phyloP scores from a whole-genome alignment of 2,113 vertebrate species.

The Lonchura striata region DNA sequence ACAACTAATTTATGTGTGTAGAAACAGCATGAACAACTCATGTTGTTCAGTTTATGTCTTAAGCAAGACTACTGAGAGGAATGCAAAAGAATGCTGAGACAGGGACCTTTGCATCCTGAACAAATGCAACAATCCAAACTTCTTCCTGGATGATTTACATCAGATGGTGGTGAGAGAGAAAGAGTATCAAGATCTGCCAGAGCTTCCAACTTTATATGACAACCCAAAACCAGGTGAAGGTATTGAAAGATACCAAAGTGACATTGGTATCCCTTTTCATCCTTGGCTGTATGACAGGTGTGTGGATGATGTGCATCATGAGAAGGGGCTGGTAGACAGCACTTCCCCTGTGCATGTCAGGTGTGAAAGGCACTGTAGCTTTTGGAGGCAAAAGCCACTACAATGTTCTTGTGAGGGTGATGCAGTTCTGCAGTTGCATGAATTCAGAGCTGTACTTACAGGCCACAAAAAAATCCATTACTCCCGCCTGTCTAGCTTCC shows the following conservation, averaged over 20 bases:
- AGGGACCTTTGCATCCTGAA: background rate
- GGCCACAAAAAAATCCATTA: background rate
- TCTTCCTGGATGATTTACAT: background rate
- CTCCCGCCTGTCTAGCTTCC: background rate
- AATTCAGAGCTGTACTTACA: background rate
- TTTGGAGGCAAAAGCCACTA: background rate
- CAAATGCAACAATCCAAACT: background rate
- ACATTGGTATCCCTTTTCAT: background rate
- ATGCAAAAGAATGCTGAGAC: background rate
- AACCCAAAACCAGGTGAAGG: background rate
- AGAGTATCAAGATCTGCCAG: background rate
- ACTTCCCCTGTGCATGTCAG: background rate
- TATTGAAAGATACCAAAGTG: background rate
- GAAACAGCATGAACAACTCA: background rate
- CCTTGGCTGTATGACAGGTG: background rate
- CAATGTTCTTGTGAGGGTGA: background rate
- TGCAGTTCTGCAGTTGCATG: background rate
- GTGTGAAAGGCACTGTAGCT: background rate
- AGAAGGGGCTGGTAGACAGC: background rate
- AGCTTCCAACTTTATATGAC: background rate
- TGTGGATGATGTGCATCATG: background rate
- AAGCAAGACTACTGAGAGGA: background rate
- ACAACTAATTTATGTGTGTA: background rate
- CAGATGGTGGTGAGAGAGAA: background rate
- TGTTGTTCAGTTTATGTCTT: background rate